Base-by-base conservation (phyloP, 2,888 invertebrate species). In the Phyllotreta cruciferae region DNA sequence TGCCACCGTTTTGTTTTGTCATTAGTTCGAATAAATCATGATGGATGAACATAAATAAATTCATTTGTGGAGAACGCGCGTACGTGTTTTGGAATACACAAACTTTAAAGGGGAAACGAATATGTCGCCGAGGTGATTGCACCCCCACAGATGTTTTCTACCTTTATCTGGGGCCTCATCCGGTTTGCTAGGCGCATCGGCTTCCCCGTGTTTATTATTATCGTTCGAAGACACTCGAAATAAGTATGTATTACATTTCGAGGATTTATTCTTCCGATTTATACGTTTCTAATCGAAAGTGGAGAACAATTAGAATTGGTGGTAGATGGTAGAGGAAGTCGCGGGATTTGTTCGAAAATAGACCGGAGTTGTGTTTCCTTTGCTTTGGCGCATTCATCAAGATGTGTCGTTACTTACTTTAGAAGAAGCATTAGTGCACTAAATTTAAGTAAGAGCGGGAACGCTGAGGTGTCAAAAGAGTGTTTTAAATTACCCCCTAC, bases 131-230 rank as follows among this genome's bases (percentile, higher is more conserved):
- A 60, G 55, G 62, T 39, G 56, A 60, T 60, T 60, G 60, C 60
- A 66, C 65, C 69, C 69, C 66, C 66, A 61, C 72, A 71, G 72
- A 72, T 72, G 72, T 72, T 70, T 68, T 66, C 66, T 66, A 69
- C 71, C 72, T 68, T 71, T 68, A 60, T 60, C 60, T 60, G 37
- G 24, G 10, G 41, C 65, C 64, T 66, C 69, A 69, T 70, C 69
- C 70, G 72, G 71, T 65, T 53, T 42, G 41, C 52, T 52, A 14
- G 24, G 24, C 24, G 24, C 53, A 50, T 60, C 14, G 52, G 52
- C 44, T 60, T 60, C 50, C 53, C 35, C 37, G 53, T 60, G 60
- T 60, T 60, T 60, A 60, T 60, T 60, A 60, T 60, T 42, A 44
- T 24, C 41, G 9, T 52, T 50, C 50, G n/a, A 58, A 36, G 9